Evolutionary conservation across 2,888 invertebrate species (phyloP), one percentile per base, ranked within the genome.

Genomic region (Andrena praecox): DNA sequence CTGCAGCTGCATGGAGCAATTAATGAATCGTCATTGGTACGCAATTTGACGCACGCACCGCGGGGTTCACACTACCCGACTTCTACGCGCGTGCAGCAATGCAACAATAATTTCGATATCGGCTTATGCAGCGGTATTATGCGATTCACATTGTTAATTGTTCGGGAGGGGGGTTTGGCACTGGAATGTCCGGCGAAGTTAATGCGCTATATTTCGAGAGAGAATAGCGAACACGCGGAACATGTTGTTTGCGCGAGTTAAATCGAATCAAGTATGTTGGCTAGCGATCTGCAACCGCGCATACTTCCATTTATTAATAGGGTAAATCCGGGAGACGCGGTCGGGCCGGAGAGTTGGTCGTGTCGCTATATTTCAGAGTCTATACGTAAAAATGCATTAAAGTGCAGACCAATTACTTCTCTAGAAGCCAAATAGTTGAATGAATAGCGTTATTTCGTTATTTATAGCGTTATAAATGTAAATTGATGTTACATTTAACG

Each of bases 61-160:
- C 33, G 48, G 48, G 52, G 35, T 24, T 20, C 50, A 29, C 48
- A 35, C 16, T 42, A 42, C 42, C 42, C 42, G 5, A 42, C 16
- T 42, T 42, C 5, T 16, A 42, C 31, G 42, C 12, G 54, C 66
- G 63, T 62, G 71, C 64, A 70, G 66, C 64, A 73, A 73, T 67
- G 54, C 66, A 70, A 74, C 76, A 67, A 85, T 87, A 85, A 87
- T 86, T 82, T 80, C 63, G 54, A 31, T 84, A 86, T 86, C 80
- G 78, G 74, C 67, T 78, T 78, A 72, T 60, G 62, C 69, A 48
- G n/a, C 52, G 56, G 68, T 74, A 78, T 78, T 84, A 80, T 79
- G 80, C 59, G 33, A 76, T 62, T 69, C 54, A 63, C 74, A 78
- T 86, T 86, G 88, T 86, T 87, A 86, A 84, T 88, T 82, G 73